phyloP scores from a whole-genome alignment of 1,140 invertebrate genomes.

The Trachymyrmex cornetzi region DNA sequence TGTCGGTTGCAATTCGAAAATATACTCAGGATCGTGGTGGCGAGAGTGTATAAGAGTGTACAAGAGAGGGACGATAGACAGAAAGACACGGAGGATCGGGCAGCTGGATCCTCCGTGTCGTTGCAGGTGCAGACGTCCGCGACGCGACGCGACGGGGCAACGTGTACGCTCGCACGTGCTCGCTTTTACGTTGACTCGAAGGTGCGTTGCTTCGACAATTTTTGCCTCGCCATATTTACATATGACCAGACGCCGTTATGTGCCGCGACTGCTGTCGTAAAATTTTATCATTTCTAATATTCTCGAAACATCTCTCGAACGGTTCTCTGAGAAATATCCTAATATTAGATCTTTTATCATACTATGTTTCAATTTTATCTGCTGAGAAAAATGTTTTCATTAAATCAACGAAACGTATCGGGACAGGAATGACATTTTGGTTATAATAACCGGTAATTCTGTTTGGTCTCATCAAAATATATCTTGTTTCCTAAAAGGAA shows the following conservation, averaged over 20 bases:
- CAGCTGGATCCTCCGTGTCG: slow-evolving; percentile 66
- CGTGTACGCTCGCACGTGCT: slow-evolving; percentile 35
- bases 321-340: not conserved
- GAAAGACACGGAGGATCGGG: slow-evolving; percentile 47
- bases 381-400: no score
- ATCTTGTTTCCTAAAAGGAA: not conserved
- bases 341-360: not conserved
- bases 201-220: not conserved
- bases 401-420: no score
- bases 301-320: not conserved
- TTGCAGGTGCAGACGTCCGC: slow-evolving; percentile 67
- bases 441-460: no score
- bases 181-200: slow-evolving; percentile 27
- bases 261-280: no score
- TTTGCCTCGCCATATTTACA: not conserved
- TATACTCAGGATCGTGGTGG: not conserved
- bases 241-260: not conserved
- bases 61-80: not conserved
- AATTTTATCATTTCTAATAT: not conserved
- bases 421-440: no score
- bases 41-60: slow-evolving; percentile 14
- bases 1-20: slow-evolving; percentile 65
- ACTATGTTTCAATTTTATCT: not conserved
- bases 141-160: not conserved
- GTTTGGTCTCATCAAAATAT: no score